Conservation (phyloP, 2,888 invertebrate genomes). For the Axea sp. region DNA sequence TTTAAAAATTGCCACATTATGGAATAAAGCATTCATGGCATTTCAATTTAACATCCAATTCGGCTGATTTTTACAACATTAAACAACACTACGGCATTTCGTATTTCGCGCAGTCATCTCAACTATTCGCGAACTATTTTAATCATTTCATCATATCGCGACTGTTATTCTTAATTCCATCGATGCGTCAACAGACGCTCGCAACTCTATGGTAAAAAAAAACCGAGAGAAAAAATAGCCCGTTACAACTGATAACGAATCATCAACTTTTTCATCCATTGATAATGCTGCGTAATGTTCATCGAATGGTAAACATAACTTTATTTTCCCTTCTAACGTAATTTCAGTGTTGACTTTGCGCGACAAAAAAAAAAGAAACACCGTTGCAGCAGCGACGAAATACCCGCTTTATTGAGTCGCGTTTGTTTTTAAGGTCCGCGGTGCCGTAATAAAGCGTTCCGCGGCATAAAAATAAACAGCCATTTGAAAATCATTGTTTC, state of each 20-base stretch:
- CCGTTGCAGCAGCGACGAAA: constrained; percentile 6
- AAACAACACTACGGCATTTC: constrained; percentile 8
- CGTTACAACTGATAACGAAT: constrained; percentile 22
- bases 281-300: constrained; percentile 1
- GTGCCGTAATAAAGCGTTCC: too few species aligned
- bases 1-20: constrained; percentile 1
- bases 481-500: constrained; percentile 20
- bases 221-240: constrained; percentile 20
- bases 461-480: constrained; percentile 10
- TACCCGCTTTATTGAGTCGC: constrained; percentile 18
- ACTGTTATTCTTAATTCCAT: neutral
- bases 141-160: neutral
- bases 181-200: neutral
- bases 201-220: too few species aligned
- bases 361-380: too few species aligned
- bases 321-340: too few species aligned
- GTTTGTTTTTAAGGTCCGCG: constrained; percentile 17
- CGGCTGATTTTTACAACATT: constrained; percentile 17
- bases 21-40: constrained; percentile 20
- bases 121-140: constrained; percentile 13
- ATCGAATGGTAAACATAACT: constrained; percentile 32
- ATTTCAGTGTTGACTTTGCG: constrained; percentile 38
- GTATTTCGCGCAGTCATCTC: constrained; percentile 1
- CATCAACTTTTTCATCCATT: constrained; percentile 19
- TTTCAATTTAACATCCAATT: constrained; percentile 21